Evolutionary conservation across 2,797 vertebrate genomes (phyloP), one percentile per base, ranked within the genome.

Genomic region (Periparus ater): DNA sequence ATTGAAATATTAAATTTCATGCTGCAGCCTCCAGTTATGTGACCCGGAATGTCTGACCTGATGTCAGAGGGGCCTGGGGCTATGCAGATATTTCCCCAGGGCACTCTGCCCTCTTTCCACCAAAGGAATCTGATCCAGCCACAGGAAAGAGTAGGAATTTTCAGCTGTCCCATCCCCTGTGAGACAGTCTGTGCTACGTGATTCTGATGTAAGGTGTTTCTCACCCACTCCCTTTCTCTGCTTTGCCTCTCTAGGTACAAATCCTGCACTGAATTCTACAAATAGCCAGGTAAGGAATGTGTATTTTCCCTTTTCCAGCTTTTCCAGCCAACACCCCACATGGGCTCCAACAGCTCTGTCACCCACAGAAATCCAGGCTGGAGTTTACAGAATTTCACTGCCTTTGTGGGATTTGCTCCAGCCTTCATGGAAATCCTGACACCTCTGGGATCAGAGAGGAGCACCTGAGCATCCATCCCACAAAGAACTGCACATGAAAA

Each of bases 81-180:
- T 89, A 38, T 38, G 48, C 83, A 95, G 84, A 84, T 91, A 92
- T 96, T 95, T 93, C 93, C 95, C 88, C 54, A 11, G 95, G 93
- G 95, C 93, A 91, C 85, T 40, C 88, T 95, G 90, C 84, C 93
- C 89, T 95, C 91, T 74, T 84, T 73, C 90, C 85, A 86, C 96
- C 68, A 26, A 77, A 90, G 96, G 92, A 97, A 98, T 94, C 63
- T 1, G 95, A 97, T 97, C 94, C 96, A 91, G 88, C 91, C 54
- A 93, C 95, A 96, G 96, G 93, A 97, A 96, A 82, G 79, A 78
- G 92, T 18, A 89, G 96, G 95, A 96, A 97, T 97, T 95, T 97
- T 97, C 97, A 98, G 97, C 97, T 98, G 97, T 97, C 96, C 80
- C 61, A 30, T 89, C 32, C 57, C 73, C 75, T 94, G 78, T 77